Percentiles rank a stretch among this genome's conserved stretches.
Conservation (phyloP, 2,797 vertebrate genomes). For the Lepilemur septentrionalis region DNA sequence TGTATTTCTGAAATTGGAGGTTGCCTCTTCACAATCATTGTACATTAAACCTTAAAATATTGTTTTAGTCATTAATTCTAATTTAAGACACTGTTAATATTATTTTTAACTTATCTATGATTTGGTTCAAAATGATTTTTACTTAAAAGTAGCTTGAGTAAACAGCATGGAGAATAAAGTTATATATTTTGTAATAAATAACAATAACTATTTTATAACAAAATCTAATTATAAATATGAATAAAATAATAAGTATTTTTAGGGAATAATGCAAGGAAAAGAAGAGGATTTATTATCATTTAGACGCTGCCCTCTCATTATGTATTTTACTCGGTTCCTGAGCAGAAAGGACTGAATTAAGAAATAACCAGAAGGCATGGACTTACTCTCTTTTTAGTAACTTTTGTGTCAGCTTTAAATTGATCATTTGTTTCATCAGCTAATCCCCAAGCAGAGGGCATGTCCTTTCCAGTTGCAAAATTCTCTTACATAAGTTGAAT, state of each 20-base stretch:
- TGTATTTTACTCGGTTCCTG: constrained; percentile 46
- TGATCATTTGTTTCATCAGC: constrained; percentile 77
- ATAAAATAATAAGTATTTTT: background rate
- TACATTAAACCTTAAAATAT: background rate
- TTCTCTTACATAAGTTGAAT: constrained; percentile 83
- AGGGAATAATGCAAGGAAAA: background rate
- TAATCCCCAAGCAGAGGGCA: constrained; percentile 86
- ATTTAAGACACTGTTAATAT: background rate
- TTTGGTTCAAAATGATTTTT: background rate
- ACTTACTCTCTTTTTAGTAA: constrained; percentile 73
- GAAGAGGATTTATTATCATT: background rate
- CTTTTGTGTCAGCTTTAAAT: constrained; percentile 73
- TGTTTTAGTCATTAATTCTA: background rate
- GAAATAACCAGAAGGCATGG: constrained; percentile 55
- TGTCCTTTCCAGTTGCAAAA: constrained; percentile 83
- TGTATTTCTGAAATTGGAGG: background rate
- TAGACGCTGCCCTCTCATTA: background rate
- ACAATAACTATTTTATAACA: background rate
- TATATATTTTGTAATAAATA: background rate
- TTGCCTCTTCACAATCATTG: background rate
- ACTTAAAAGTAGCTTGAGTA: background rate
- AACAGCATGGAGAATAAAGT: background rate
- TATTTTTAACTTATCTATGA: background rate
- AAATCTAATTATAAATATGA: background rate
- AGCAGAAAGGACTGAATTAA: constrained; percentile 66